Evolutionary conservation across 2,888 invertebrate genomes (phyloP).

Genomic region (Tetramorium bicarinatum): DNA sequence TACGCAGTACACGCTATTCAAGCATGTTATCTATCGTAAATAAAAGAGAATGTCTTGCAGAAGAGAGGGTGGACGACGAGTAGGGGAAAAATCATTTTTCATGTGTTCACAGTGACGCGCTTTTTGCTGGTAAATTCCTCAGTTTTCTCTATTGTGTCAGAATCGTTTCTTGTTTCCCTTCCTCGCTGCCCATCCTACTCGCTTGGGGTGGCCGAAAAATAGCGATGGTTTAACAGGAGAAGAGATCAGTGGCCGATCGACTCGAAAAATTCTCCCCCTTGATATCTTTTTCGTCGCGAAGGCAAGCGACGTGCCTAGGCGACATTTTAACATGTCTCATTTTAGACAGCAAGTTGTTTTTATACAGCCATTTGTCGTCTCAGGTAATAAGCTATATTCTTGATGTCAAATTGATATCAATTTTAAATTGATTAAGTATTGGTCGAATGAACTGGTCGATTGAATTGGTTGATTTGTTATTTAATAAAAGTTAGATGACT

Average conservation of each 20-base stretch:
- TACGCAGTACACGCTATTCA: conserved; percentile 18
- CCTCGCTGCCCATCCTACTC: background rate
- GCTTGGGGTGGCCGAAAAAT: conserved; percentile 14
- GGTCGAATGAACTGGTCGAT: background rate
- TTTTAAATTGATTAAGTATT: conserved; percentile 55
- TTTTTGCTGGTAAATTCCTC: conserved; percentile 56
- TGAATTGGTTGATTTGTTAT: background rate
- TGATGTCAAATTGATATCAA: conserved; percentile 44
- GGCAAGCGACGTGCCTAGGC: background rate
- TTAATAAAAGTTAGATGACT: background rate
- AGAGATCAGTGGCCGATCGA: conserved; percentile 23
- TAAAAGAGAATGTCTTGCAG: conserved; percentile 44
- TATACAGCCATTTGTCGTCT: conserved; percentile 19
- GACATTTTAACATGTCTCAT: conserved; percentile 32
- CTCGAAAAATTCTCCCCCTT: conserved; percentile 18
- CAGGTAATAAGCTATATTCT: conserved; percentile 17
- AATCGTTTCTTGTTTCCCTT: conserved; percentile 38
- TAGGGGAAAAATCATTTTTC: conserved; percentile 63
- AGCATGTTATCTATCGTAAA: conserved; percentile 23
- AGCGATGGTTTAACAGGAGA: background rate
- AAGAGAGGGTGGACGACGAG: background rate
- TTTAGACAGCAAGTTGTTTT: conserved; percentile 22
- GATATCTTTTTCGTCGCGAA: conserved; percentile 33
- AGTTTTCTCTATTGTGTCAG: conserved; percentile 44
- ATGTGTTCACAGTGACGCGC: conserved; percentile 44